These are phyloP conservation scores for Petaurus breviceps DNA, from an alignment of 2,113 vertebrate genomes.

Conservation along the genomic window DNA sequence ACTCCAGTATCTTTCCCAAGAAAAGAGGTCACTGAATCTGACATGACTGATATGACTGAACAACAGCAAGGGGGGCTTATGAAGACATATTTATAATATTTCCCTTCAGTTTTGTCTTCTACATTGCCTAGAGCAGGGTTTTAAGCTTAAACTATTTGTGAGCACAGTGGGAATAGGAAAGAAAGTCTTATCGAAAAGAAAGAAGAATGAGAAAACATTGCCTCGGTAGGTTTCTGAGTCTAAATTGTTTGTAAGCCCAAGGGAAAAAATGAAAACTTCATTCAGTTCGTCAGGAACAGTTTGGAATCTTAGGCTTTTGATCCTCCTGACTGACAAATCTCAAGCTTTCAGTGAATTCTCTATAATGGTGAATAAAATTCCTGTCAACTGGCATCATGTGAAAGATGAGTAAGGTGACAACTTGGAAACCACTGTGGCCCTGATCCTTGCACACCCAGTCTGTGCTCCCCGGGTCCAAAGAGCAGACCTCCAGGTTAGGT, in stretches of 20 bases:
- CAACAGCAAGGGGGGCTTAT: not conserved
- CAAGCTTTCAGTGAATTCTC: not conserved
- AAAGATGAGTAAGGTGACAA: not conserved
- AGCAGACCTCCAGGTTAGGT: not conserved
- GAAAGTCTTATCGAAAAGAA: not conserved
- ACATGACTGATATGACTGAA: not conserved
- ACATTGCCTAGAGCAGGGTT: not conserved
- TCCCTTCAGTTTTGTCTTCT: not conserved
- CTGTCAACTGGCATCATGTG: not conserved
- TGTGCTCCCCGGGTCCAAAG: not conserved
- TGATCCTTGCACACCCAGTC: not conserved
- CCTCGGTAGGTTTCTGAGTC: not conserved
- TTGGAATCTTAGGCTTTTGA: not conserved
- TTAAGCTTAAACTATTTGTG: not conserved
- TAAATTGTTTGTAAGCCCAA: not conserved
- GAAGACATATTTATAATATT: not conserved
- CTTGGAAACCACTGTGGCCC: not conserved
- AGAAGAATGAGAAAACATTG: not conserved
- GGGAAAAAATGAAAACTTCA: not conserved
- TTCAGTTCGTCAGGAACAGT: not conserved
- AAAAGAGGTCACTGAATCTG: not conserved
- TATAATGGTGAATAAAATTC: not conserved
- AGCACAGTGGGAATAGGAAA: not conserved
- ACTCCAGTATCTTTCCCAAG: not conserved
- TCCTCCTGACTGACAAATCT: not conserved